Percentiles rank a stretch among this genome's conserved stretches.
phyloP scores from a whole-genome alignment of 2,797 vertebrate species.

The Scomberomorus guttatus region DNA sequence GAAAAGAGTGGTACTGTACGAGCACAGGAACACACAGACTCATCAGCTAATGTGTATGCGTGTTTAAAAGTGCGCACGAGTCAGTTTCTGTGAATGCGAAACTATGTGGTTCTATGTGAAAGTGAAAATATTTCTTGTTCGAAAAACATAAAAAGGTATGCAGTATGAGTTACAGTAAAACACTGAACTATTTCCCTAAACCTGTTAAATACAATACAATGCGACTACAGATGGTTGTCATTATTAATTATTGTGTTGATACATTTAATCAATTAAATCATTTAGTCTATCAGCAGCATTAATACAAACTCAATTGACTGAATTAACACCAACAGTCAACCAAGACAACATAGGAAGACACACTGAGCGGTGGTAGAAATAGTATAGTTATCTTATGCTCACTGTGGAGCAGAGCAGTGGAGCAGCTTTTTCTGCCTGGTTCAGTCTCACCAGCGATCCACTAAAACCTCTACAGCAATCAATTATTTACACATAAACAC shows the following conservation, averaged over 20 bases:
- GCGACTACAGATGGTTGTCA: background rate
- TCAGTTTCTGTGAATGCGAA: conserved; percentile 7
- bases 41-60: conserved; percentile 1
- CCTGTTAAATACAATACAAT: background rate
- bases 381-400: conserved; percentile 5
- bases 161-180: conserved; percentile 2
- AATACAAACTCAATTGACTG: conserved; percentile 14
- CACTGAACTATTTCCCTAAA: background rate
- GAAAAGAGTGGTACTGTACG: conserved; percentile 10
- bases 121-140: background rate
- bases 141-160: background rate
- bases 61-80: background rate
- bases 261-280: background rate
- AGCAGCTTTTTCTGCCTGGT: conserved; percentile 39
- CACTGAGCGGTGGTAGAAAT: conserved; percentile 26
- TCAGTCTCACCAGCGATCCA: conserved; percentile 44
- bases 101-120: background rate
- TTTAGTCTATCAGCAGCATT: background rate
- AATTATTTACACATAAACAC: conserved; percentile 72
- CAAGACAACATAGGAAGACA: conserved; percentile 6
- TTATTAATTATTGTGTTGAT: background rate
- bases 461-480: conserved; percentile 68
- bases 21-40: conserved; percentile 37
- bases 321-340: conserved; percentile 13
- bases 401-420: conserved; percentile 20